Evolutionary conservation across 2,113 vertebrate genomes (phyloP).

Genomic region (Psilopogon haemacephalus): DNA sequence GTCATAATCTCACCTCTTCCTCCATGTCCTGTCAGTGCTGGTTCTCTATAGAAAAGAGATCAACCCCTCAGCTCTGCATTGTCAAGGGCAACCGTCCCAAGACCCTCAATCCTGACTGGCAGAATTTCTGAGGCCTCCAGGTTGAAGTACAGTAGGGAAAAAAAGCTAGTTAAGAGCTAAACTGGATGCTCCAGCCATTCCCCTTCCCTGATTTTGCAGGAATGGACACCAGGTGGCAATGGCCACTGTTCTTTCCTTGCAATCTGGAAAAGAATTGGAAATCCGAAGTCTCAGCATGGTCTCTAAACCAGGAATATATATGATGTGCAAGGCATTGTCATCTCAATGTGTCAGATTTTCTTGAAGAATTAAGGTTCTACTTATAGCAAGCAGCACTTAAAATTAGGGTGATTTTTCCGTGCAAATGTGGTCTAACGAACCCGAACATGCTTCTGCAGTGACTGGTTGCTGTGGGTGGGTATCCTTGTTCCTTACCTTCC

Average conservation of each 20-base stretch:
- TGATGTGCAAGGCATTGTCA: fast-evolving
- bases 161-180: neutral
- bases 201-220: neutral
- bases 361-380: fast-evolving
- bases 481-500: neutral
- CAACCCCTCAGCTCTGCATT: too few relatives aligned
- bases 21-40: fast-evolving
- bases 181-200: neutral
- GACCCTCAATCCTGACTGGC: neutral
- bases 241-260: neutral
- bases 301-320: too few relatives aligned
- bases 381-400: neutral
- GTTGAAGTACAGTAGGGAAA: fast-evolving
- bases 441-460: fast-evolving
- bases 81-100: neutral
- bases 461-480: neutral
- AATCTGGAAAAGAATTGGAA: neutral
- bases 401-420: neutral
- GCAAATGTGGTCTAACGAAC: neutral
- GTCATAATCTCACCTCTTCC: neutral
- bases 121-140: neutral
- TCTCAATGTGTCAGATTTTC: neutral
- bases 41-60: neutral
- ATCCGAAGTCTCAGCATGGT: neutral
- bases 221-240: neutral